Evolutionary conservation across 2,888 invertebrate species (phyloP).

Genomic region (Scrobipalpa costella): DNA sequence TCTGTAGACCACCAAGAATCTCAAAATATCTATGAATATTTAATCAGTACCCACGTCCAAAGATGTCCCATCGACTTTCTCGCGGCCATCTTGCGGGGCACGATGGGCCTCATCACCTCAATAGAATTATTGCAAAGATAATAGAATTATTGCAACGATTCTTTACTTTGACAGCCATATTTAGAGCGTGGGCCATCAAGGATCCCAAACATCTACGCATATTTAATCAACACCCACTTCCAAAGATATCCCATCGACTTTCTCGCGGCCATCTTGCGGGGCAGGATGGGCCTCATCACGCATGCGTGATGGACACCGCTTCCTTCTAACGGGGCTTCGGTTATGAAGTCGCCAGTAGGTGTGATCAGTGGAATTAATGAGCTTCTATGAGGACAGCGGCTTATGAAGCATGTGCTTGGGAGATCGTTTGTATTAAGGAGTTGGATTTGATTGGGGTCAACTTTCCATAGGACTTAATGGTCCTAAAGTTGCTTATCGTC

Average conservation of each 20-base stretch:
- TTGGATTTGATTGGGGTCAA: not conserved
- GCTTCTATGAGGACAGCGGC: conserved; percentile 6
- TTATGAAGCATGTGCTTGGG: not conserved
- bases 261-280: conserved; percentile 53
- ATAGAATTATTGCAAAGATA: too few relatives aligned
- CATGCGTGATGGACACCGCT: conserved; percentile 68
- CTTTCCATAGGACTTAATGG: too few relatives aligned
- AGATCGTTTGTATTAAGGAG: not conserved
- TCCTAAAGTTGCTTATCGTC: too few relatives aligned
- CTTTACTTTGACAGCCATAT: too few relatives aligned
- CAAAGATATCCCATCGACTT: conserved; percentile 27
- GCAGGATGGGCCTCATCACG: conserved; percentile 45
- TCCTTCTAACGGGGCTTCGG: conserved; percentile 42
- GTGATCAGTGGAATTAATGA: conserved; percentile 8
- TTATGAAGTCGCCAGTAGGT: conserved; percentile 20
- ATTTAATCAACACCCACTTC: not conserved
- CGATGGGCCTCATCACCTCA: conserved; percentile 47
- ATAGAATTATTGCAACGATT: too few relatives aligned
- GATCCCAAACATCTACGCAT: too few relatives aligned
- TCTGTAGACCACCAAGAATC: not conserved
- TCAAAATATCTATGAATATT: too few relatives aligned
- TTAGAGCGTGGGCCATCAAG: not conserved
- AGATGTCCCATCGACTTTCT: too few relatives aligned
- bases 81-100: too few relatives aligned
- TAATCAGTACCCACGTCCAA: too few relatives aligned